Conservation (phyloP, 1,140 invertebrate genomes). For the Propsilocerus akamusi region DNA sequence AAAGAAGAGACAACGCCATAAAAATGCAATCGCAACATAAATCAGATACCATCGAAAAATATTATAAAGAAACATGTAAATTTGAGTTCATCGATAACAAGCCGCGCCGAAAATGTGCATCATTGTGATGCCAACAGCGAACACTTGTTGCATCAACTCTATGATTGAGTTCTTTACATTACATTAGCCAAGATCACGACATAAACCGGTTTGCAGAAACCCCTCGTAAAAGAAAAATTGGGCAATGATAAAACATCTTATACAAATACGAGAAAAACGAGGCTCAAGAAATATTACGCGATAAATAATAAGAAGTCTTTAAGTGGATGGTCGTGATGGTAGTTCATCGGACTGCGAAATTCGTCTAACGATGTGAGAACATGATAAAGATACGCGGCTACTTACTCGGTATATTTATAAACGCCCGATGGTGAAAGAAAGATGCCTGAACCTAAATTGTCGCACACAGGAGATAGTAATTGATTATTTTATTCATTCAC, state of each 20-base stretch:
- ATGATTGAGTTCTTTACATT: neutral
- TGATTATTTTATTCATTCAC: neutral
- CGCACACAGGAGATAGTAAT: neutral
- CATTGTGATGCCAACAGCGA: neutral
- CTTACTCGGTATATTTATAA: conserved; percentile 38
- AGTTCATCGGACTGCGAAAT: neutral
- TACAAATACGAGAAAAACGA: neutral
- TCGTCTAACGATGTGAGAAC: neutral
- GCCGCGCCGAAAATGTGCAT: neutral
- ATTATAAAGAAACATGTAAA: neutral
- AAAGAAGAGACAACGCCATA: neutral
- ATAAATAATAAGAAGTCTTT: neutral
- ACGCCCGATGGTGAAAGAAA: conserved; percentile 64
- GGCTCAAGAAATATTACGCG: neutral
- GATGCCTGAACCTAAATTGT: conserved; percentile 43
- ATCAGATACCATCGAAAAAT: neutral
- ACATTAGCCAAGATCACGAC: too few relatives aligned
- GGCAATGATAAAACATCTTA: neutral
- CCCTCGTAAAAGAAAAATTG: neutral
- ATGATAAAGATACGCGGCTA: conserved; percentile 8
- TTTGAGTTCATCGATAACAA: neutral
- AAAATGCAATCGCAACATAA: neutral
- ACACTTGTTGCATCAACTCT: neutral
- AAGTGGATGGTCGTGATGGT: neutral
- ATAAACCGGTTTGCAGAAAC: too few relatives aligned